Evolutionary conservation across 2,113 vertebrate species (phyloP).

Genomic region (Columba livia): DNA sequence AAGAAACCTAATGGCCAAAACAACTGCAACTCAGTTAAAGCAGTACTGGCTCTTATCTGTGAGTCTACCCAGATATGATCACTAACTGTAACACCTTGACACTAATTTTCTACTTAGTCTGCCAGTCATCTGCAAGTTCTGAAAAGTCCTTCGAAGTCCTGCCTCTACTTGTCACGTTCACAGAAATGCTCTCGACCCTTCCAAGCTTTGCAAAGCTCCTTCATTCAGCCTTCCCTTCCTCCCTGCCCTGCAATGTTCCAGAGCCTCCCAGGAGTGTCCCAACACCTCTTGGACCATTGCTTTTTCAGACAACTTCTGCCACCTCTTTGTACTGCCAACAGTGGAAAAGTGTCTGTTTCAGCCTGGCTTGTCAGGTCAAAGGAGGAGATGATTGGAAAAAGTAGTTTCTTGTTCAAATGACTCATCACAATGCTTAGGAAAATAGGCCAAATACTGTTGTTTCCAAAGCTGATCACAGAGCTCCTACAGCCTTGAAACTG

Average conservation of each 20-base stretch:
- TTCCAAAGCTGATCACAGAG: not conserved
- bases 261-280: not conserved
- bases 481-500: not conserved
- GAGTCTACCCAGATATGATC: not conserved
- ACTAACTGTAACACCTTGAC: not conserved
- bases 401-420: not conserved
- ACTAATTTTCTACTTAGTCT: not conserved
- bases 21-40: not conserved
- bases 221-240: not conserved
- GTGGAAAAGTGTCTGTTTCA: not conserved
- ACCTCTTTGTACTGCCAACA: not conserved
- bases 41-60: not conserved
- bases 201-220: not conserved
- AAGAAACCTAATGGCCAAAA: not conserved
- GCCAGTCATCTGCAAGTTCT: not conserved
- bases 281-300: not conserved
- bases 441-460: not conserved
- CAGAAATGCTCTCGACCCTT: not conserved
- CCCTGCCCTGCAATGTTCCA: not conserved
- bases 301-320: not conserved
- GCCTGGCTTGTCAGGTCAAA: not conserved
- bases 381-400: not conserved
- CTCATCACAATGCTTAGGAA: not conserved
- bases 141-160: not conserved
- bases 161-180: not conserved